Evolutionary conservation across 2,797 vertebrate species (phyloP).

Genomic region (Silurus lanzhouensis): DNA sequence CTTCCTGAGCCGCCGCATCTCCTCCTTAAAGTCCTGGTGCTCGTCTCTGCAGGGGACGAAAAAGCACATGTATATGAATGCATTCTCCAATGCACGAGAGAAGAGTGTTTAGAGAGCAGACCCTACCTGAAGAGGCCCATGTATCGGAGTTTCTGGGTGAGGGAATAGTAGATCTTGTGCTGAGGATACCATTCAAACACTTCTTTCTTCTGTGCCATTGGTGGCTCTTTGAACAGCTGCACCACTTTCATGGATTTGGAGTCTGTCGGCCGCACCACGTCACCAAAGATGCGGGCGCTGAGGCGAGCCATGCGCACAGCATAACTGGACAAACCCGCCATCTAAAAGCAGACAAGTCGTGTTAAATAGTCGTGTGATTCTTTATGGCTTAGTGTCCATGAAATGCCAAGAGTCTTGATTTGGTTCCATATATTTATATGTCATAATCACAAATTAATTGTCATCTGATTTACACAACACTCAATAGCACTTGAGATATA

Average conservation of each 20-base stretch:
- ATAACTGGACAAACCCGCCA: conserved; percentile 79
- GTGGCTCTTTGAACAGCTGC: conserved; percentile 84
- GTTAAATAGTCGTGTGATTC: neutral
- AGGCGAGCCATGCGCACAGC: conserved; percentile 86
- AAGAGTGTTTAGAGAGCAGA: neutral
- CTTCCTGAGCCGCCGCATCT: conserved; percentile 86
- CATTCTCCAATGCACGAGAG: no score
- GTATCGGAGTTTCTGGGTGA: conserved; percentile 85
- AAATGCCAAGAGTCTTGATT: neutral
- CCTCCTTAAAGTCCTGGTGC: conserved; percentile 93
- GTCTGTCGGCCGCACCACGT: conserved; percentile 83
- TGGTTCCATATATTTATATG: neutral
- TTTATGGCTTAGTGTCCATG: neutral
- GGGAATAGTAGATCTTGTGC: conserved; percentile 83
- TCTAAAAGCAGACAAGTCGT: neutral
- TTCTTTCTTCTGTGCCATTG: conserved; percentile 80
- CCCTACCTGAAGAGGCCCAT: conserved; percentile 91
- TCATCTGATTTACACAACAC: neutral
- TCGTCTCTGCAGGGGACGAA: conserved; percentile 80
- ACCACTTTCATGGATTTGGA: conserved; percentile 90
- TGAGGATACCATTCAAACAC: conserved; percentile 92
- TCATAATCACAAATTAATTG: neutral
- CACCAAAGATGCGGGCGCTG: conserved; percentile 88
- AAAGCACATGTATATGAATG: neutral
- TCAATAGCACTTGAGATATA: neutral